Base-by-base conservation (phyloP, 2,113 vertebrate genomes). In the Neolamprologus variostigma region DNA sequence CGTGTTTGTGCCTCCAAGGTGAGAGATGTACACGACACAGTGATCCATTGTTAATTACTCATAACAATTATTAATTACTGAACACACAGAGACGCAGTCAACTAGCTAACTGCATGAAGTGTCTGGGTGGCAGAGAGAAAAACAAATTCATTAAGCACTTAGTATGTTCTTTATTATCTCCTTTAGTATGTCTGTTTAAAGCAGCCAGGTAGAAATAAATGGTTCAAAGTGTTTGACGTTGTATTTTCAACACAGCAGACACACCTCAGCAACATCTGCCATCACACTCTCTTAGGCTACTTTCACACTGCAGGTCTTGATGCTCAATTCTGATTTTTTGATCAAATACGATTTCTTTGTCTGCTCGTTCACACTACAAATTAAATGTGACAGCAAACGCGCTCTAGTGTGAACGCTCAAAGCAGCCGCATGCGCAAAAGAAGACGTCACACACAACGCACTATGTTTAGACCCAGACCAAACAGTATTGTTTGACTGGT, bases 281-380 rank as follows among this genome's bases (percentile, higher is more conserved):
- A 61, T 61, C 26, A 31, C 57, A 6, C 57, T 31, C 14, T 17
- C 55, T 57, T 16, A 57, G 23, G 13, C 55, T 0, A 2, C 3
- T 3, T 57, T 57, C 54, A 57, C 23, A 0, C 54, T 57, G 23
- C 54, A 57, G 23, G 23, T 28, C 54, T 57, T 28, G 0, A 28
- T 57, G 54, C 54, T 57, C 12, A 8, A 1, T 2, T 57, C 1
- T 0, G 12, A 57, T 28, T 57, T 26, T 57, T 26, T 26, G 54
- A 26, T 57, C 23, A 57, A 57, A 57, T 57, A 1, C 0, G 1
- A 57, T 26, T 14, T 14, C 0, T 14, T 5, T 3, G 1, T 26
- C 54, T 57, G 12, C 0, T 3, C 0, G 54, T 14, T 26, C 12
- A 57, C 23, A 0, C 12, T 57, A 5, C 23, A 57, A 26, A 26